These are phyloP conservation scores for Ganaspis sp. DNA, from an alignment of 1,140 invertebrate genomes.

Conservation along the genomic window DNA sequence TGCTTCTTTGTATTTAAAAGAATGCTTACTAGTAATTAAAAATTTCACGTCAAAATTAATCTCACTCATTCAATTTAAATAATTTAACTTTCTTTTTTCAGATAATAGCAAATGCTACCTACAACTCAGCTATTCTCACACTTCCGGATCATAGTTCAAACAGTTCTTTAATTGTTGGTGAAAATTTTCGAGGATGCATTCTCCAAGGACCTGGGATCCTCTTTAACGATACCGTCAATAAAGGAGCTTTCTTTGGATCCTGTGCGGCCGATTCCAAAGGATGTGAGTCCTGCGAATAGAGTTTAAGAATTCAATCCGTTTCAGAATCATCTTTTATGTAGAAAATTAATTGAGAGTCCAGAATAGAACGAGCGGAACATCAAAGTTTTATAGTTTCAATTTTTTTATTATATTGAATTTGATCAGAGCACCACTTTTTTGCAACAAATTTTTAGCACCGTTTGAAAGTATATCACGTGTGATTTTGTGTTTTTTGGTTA, in stretches of 20 bases:
- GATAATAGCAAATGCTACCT: slow-evolving; percentile 87
- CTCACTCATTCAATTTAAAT: too few species aligned
- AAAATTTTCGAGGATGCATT: slow-evolving; percentile 88
- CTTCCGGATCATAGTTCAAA: slow-evolving; percentile 80
- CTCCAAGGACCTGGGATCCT: slow-evolving; percentile 88
- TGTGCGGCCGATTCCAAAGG: slow-evolving; percentile 83
- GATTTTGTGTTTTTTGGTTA: neutral
- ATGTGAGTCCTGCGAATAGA: slow-evolving; percentile 76
- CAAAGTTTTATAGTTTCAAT: neutral
- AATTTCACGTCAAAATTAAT: too few species aligned
- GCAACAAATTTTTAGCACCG: neutral
- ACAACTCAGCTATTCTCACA: slow-evolving; percentile 84
- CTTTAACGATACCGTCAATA: slow-evolving; percentile 82
- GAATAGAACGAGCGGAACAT: neutral
- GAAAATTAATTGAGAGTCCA: neutral
- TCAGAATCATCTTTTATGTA: neutral
- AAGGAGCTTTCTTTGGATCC: slow-evolving; percentile 82
- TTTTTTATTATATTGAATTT: too few species aligned
- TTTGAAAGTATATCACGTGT: neutral
- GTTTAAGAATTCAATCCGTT: neutral
- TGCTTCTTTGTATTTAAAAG: too few species aligned
- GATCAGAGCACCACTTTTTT: neutral
- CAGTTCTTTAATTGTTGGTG: slow-evolving; percentile 84
- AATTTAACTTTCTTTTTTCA: slow-evolving; percentile 59
- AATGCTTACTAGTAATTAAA: too few species aligned